Conservation (phyloP, 2,888 invertebrate species). For the Epirrita christyi region DNA sequence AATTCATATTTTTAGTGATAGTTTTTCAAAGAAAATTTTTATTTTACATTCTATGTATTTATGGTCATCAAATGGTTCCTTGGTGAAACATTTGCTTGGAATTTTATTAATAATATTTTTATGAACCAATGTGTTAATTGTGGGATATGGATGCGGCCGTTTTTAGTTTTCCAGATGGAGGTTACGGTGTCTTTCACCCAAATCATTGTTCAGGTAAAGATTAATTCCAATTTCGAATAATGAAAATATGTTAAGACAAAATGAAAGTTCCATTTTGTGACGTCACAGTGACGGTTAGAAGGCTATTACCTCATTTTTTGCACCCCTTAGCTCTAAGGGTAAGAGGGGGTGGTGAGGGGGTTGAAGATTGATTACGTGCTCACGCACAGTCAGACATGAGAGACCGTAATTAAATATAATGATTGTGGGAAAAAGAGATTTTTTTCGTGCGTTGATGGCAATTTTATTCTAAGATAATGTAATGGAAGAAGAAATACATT, state of each 20-base stretch:
- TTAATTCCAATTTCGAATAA: background rate
- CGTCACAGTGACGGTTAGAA: slow-evolving; percentile 37
- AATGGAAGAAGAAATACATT: no score
- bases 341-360: slow-evolving; percentile 19
- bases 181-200: no score
- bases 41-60: no score
- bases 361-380: slow-evolving; percentile 65
- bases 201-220: no score
- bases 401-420: slow-evolving; percentile 68
- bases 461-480: slow-evolving; percentile 23
- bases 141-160: no score
- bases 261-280: slow-evolving; percentile 24
- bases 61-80: no score
- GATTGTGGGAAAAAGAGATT: slow-evolving; percentile 52
- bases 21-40: no score
- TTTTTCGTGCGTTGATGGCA: slow-evolving; percentile 34
- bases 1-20: no score
- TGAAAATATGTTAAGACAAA: slow-evolving; percentile 10
- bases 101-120: no score
- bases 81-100: no score
- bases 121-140: no score
- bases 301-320: slow-evolving; percentile 48
- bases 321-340: slow-evolving; percentile 27
- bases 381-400: slow-evolving; percentile 62
- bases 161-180: no score